phyloP scores from a whole-genome alignment of 2,888 invertebrate genomes.

The Tenthredo distinguenda region DNA sequence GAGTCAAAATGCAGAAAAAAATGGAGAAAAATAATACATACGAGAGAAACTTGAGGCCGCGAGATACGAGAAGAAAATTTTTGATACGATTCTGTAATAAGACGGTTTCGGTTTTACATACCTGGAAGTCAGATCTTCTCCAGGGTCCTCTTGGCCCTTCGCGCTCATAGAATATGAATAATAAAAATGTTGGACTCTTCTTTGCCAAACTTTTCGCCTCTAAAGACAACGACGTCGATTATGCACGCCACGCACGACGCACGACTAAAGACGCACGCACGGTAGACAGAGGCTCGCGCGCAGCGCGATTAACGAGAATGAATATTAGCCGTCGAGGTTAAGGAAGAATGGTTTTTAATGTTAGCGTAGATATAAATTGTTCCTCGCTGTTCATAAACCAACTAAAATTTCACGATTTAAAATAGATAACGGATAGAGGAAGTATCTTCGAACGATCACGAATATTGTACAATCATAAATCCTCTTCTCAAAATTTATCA shows the following conservation, averaged over 20 bases:
- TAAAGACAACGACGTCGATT: slow-evolving; percentile 5
- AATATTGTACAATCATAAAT: neutral
- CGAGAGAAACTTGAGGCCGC: neutral
- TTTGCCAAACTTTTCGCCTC: neutral
- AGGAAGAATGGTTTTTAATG: neutral
- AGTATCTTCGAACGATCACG: neutral
- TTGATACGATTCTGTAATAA: no score
- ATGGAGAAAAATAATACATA: neutral
- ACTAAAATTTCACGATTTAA: neutral
- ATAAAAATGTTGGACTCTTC: slow-evolving; percentile 57
- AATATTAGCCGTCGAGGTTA: neutral
- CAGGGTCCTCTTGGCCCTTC: slow-evolving; percentile 77
- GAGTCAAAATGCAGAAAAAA: neutral
- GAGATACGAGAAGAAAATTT: neutral
- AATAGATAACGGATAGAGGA: neutral
- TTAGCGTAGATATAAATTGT: neutral
- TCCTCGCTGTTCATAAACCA: neutral
- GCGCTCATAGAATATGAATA: slow-evolving; percentile 76
- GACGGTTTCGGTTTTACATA: slow-evolving; percentile 55
- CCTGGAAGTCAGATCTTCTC: slow-evolving; percentile 77
- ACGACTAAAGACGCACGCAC: slow-evolving; percentile 5
- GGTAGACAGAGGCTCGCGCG: neutral
- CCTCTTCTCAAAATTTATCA: neutral
- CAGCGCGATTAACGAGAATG: neutral
- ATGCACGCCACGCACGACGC: slow-evolving; percentile 27